Percentiles rank a stretch among this genome's conserved stretches.
phyloP scores from a whole-genome alignment of 2,888 invertebrate genomes.

The Leptothorax acervorum region DNA sequence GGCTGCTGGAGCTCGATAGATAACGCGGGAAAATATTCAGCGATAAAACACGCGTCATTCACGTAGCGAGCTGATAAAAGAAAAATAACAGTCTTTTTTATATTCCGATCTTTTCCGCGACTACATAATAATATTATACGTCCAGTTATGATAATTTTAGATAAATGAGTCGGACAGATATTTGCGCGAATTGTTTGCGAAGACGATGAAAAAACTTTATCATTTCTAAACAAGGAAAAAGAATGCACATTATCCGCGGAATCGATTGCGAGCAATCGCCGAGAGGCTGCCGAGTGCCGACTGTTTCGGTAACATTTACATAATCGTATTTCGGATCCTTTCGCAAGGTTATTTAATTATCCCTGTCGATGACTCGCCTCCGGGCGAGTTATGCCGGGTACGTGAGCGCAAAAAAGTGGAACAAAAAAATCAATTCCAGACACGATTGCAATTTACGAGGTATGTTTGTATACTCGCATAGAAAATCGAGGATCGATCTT shows the following conservation, averaged over 20 bases:
- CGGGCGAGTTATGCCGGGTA: not conserved
- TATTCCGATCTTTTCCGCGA: not conserved
- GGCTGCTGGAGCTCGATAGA: constrained; percentile 45
- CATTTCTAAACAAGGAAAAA: not conserved
- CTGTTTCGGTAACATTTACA: constrained; percentile 27
- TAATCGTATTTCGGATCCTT: constrained; percentile 48
- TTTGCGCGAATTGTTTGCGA: not conserved
- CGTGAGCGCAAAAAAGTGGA: not conserved
- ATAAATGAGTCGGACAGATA: not conserved
- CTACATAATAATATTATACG: not conserved
- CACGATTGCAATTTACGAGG: constrained; percentile 16
- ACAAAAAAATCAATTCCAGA: constrained; percentile 26
- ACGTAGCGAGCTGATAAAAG: constrained; percentile 18
- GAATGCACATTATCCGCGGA: not conserved
- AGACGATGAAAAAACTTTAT: not conserved
- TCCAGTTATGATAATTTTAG: not conserved
- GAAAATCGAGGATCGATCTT: not conserved
- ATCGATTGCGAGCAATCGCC: constrained; percentile 11
- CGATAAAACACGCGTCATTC: constrained; percentile 30
- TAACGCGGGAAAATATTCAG: constrained; percentile 57
- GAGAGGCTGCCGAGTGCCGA: not conserved
- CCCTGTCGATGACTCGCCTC: constrained; percentile 29
- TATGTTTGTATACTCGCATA: not conserved
- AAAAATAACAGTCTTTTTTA: constrained; percentile 27
- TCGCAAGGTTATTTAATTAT: constrained; percentile 50